Evolutionary conservation across 2,888 invertebrate species (phyloP).

Genomic region (Cylloceria caligata): DNA sequence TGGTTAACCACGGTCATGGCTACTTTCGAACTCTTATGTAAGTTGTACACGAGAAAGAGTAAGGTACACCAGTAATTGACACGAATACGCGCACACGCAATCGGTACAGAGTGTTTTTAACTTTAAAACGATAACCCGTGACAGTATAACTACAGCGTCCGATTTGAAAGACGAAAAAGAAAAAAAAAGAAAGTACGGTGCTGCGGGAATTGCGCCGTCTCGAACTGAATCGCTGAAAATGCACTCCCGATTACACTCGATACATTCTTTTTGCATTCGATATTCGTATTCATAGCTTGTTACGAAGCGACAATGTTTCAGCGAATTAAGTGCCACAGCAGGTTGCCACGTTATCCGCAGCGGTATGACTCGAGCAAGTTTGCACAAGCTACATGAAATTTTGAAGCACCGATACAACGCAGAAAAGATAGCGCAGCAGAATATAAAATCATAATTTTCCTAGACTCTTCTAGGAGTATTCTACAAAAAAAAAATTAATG

Average conservation of each 20-base stretch:
- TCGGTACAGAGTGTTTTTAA: not conserved
- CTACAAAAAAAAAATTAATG: too few species aligned
- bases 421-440: not conserved
- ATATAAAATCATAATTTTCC: too few species aligned
- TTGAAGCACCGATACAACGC: constrained; percentile 4
- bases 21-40: constrained; percentile 39
- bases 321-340: not conserved
- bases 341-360: not conserved
- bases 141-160: too few species aligned
- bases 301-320: not conserved
- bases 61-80: not conserved
- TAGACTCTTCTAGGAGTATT: too few species aligned
- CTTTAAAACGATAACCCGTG: not conserved
- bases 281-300: not conserved
- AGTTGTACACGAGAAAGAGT: constrained; percentile 4
- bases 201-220: too few species aligned
- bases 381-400: not conserved
- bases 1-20: constrained; percentile 55
- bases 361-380: not conserved
- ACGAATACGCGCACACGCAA: not conserved
- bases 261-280: not conserved
- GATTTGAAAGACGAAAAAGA: not conserved
- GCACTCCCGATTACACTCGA: not conserved
- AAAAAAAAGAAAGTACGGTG: not conserved
- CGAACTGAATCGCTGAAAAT: not conserved